Percentiles rank a stretch among this genome's conserved stretches.
Conservation (phyloP, 2,797 vertebrate genomes). For the Sandelia bainsii region DNA sequence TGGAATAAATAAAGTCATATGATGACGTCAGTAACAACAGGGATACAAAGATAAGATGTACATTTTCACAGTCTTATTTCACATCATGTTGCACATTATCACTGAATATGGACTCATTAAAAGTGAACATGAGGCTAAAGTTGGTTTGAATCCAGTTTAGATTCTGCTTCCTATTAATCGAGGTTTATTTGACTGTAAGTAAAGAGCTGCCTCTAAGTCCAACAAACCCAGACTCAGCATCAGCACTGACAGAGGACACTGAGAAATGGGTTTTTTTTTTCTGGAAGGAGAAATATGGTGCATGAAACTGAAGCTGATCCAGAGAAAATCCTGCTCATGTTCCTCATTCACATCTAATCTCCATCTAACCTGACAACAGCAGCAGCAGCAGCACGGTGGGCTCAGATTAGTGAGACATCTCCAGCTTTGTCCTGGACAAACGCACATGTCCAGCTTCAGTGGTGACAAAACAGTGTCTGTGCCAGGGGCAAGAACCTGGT, state of each 20-base stretch:
- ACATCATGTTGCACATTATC: neutral
- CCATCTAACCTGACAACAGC: constrained; percentile 6
- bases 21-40: no score
- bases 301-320: constrained; percentile 21
- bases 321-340: constrained; percentile 9
- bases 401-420: constrained; percentile 9
- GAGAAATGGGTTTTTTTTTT: neutral
- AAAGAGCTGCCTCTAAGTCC: neutral
- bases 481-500: neutral
- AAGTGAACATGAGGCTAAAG: neutral
- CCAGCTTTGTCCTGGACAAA: neutral
- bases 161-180: neutral
- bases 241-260: neutral
- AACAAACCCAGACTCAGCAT: neutral
- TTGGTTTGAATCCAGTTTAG: no score
- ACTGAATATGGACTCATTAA: neutral
- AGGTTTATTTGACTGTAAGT: neutral
- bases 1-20: no score
- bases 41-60: no score
- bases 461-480: constrained; percentile 6
- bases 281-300: neutral
- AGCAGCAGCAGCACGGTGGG: constrained; percentile 10
- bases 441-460: neutral
- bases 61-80: neutral
- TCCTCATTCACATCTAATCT: constrained; percentile 21